phyloP scores from a whole-genome alignment of 2,888 invertebrate genomes.

The Nineta flava region DNA sequence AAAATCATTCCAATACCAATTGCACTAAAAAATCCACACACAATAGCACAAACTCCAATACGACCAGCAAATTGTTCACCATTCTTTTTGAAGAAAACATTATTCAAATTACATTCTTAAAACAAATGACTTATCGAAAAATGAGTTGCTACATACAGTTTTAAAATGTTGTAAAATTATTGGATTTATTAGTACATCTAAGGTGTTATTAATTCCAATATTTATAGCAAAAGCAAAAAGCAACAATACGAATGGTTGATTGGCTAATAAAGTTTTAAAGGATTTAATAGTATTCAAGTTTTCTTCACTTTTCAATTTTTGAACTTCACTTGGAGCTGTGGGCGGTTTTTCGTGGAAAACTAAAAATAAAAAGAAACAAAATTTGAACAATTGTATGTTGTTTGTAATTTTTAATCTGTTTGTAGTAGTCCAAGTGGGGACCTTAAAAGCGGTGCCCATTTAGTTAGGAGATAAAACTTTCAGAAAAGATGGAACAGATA shows the following conservation, averaged over 20 bases:
- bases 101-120: neutral
- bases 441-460: no score
- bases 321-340: conserved; percentile 36
- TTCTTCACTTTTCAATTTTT: conserved; percentile 23
- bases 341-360: conserved; percentile 36
- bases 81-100: conserved; percentile 26
- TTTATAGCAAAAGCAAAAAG: conserved; percentile 42
- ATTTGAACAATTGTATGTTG: no score
- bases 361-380: no score
- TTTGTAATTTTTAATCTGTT: no score
- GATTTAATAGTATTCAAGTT: conserved; percentile 2
- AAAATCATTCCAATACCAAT: conserved; percentile 73
- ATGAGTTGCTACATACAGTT: conserved; percentile 13
- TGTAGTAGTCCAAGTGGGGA: no score
- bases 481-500: no score
- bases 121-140: neutral
- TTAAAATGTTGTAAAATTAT: conserved; percentile 17
- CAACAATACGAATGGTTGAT: conserved; percentile 33
- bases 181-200: conserved; percentile 36
- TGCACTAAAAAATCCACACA: conserved; percentile 82
- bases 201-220: conserved; percentile 50
- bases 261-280: conserved; percentile 28
- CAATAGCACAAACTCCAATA: conserved; percentile 72
- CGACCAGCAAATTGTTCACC: conserved; percentile 65
- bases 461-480: no score